These are phyloP conservation scores for Miniopterus natalensis DNA, from an alignment of 2,113 vertebrate species.

Conservation along the genomic window DNA sequence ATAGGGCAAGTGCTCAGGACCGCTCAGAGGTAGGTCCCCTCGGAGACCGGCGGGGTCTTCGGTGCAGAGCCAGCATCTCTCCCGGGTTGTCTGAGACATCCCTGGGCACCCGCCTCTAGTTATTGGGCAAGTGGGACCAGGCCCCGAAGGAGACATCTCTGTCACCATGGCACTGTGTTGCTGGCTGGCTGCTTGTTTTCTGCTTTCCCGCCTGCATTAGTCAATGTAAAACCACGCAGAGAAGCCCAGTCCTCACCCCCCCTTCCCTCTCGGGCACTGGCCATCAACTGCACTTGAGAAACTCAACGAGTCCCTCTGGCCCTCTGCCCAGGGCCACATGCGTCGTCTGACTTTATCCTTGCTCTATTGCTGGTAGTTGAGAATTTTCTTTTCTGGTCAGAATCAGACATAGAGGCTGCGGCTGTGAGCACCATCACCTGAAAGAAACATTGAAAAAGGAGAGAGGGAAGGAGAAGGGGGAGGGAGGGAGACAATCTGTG, in stretches of 20 bases:
- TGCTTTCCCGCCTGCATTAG: fast-evolving
- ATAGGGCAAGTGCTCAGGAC: background rate
- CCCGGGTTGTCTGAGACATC: background rate
- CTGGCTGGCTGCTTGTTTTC: background rate
- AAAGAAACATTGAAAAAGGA: background rate
- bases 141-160: background rate
- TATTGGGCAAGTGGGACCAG: background rate
- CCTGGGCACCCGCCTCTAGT: background rate
- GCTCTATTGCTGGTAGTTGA: background rate
- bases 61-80: too few relatives aligned
- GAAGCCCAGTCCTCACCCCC: background rate
- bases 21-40: background rate
- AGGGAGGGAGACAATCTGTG: background rate
- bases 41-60: background rate
- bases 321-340: background rate
- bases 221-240: background rate
- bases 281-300: background rate
- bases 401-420: background rate
- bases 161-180: background rate
- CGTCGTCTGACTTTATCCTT: background rate
- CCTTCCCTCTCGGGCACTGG: background rate
- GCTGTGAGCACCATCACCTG: background rate
- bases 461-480: background rate
- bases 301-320: background rate
- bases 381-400: background rate